Evolutionary conservation across 2,113 vertebrate genomes (phyloP), one percentile per base, ranked within the genome.

Genomic region (Thunnus thynnus): DNA sequence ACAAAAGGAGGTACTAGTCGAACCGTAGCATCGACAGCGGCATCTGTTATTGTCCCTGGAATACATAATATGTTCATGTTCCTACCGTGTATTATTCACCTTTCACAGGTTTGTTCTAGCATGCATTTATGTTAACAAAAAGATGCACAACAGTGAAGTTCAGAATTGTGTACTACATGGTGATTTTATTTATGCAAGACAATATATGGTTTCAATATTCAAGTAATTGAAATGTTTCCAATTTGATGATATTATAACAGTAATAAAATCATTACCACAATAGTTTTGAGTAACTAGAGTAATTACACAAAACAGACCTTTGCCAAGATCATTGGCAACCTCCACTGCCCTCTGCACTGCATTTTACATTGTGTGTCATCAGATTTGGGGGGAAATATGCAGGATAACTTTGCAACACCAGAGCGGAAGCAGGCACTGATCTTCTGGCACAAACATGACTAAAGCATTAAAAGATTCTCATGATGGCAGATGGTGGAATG

Each of bases 1-100:
- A 83, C 77, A 64, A 76, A 73, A 76, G 58, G 17, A 64, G 12
- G 50, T 74, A 63, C 66, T 12, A 41, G 41, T 81, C 77, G 61
- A 76, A 70, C 32, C 8, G 1, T 16, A 56, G 72, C 62, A 61
- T n/a, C 2, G 14, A 52, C 71, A 62, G 48, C n/a, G 20, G 27
- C 73, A 64, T 63, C 72, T 82, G 71, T 32, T 64, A 36, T 36
- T 72, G 76, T 81, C 14, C 20, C 77, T n/a, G 0, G 41, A 80
- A 63, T 69, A 73, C 81, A 75, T 44, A 76, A 63, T n/a, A 60
- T 55, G 6, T 54, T 76, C 46, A 14, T 48, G 50, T 48, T 72
- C 3, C 30, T 27, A 27, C 27, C 25, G 6, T 17, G 13, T 47
- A 48, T 60, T 66, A 79, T 46, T 60, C 36, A 41, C 36, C 36